phyloP scores from a whole-genome alignment of 2,797 vertebrate genomes.

The Erpetoichthys calabaricus region DNA sequence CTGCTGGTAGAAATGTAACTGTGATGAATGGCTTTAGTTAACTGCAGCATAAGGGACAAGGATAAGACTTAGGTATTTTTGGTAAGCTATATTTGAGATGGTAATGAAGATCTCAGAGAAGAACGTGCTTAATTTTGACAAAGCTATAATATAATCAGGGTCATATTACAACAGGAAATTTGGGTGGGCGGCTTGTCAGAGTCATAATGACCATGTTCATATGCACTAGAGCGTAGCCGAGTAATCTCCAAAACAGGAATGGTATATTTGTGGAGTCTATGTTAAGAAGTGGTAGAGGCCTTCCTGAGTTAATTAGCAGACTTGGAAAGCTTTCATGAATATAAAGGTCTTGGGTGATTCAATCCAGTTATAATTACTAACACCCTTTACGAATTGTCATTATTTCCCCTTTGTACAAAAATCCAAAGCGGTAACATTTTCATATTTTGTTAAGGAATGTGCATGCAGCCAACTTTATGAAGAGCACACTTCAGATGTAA shows the following conservation, averaged over 20 bases:
- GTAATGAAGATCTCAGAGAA: conserved; percentile 1
- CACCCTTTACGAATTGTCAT: too few relatives aligned
- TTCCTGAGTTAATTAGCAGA: too few relatives aligned
- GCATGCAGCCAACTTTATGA: too few relatives aligned
- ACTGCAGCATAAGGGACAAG: conserved; percentile 5
- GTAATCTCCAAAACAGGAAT: conserved; percentile 10
- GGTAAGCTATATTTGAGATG: conserved; percentile 1
- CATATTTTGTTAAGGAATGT: too few relatives aligned
- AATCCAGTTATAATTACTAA: too few relatives aligned
- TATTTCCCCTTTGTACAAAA: too few relatives aligned
- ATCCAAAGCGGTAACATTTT: too few relatives aligned
- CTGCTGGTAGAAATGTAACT: conserved; percentile 2
- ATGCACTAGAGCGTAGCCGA: conserved; percentile 39
- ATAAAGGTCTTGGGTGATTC: too few relatives aligned
- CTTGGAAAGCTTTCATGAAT: too few relatives aligned
- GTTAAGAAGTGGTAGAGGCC: neutral
- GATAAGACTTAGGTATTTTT: conserved; percentile 4
- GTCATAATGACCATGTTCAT: conserved; percentile 39
- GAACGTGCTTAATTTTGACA: neutral
- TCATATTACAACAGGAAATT: conserved; percentile 37
- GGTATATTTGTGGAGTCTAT: neutral
- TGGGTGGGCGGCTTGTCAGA: conserved; percentile 27
- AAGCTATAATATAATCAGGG: conserved; percentile 14
- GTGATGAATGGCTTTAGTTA: conserved; percentile 4
- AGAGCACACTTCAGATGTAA: too few relatives aligned